These are phyloP conservation scores for Limulus polyphemus DNA, from an alignment of 2,888 invertebrate species.

Conservation along the genomic window DNA sequence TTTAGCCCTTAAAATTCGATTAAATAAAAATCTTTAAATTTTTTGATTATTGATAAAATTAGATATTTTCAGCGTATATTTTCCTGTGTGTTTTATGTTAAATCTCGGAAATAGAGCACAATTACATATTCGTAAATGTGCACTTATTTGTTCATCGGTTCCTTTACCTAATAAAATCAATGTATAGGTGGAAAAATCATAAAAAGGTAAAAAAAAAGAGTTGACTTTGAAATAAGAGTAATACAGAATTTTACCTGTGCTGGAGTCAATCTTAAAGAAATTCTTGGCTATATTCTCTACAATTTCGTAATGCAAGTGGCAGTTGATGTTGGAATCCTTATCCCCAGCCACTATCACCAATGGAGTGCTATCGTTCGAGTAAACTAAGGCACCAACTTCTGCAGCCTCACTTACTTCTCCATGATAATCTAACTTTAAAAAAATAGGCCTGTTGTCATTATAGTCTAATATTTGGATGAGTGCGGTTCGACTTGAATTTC, in stretches of 20 bases:
- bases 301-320: conserved; percentile 70
- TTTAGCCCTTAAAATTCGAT: too few species aligned
- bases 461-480: conserved; percentile 73
- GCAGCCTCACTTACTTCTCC: conserved; percentile 67
- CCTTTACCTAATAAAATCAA: too few species aligned
- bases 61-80: too few species aligned
- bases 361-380: conserved; percentile 54
- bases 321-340: conserved; percentile 72
- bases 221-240: conserved; percentile 4
- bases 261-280: conserved; percentile 72
- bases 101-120: too few species aligned
- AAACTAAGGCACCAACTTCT: conserved; percentile 56
- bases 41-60: too few species aligned
- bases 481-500: conserved; percentile 55
- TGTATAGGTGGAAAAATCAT: too few species aligned
- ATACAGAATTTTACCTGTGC: conserved; percentile 44
- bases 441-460: conserved; percentile 70
- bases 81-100: too few species aligned
- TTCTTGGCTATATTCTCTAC: conserved; percentile 61
- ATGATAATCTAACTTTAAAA: conserved; percentile 51
- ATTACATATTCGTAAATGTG: too few species aligned
- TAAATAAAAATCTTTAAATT: too few species aligned
- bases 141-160: too few species aligned
- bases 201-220: conserved; percentile 5
- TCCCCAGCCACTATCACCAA: conserved; percentile 73